Base-by-base conservation (phyloP, 2,888 invertebrate genomes). In the Nymphalis c-album region DNA sequence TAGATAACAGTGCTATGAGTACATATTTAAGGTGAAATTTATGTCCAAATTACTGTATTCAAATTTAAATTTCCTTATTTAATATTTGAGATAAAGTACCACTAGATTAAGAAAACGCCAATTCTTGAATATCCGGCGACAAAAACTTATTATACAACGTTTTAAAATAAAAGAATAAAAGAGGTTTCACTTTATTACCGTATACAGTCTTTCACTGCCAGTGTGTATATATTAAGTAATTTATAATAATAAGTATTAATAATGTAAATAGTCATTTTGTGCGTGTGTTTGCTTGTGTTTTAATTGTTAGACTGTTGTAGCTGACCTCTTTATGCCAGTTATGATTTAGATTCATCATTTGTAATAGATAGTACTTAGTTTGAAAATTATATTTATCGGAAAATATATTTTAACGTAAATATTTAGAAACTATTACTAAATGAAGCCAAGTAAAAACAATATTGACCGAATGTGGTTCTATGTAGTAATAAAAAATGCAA, bases 361-460 rank as follows among this genome's bases (percentile, higher is more conserved):
- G 53, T 20, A 45, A 31, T 68, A 63, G 47, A 17, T 5, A 13
- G 61, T 46, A 57, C 16, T 58, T 61, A 22, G 55, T 22, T 45
- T 57, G 48, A 51, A 59, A 60, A 57, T 64, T 61, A 40, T 59
- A 40, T 40, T 13, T 50, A 10, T 51, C 60, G 5, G 45, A 31
- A 40, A 13, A 57, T 26, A 45, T 63, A 40, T 63, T 63, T 63
- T 55, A 68, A 68, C 55, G 48, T 63, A 55, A 68, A 55, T 60
- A 60, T 47, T 31, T 63, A 58, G 26, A 53, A 17, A n/a, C 59
- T 26, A 22, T 46, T 17, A 45, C 31, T n/a, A 22, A 60, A 3
- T 13, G 2, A 6, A n/a, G 17, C 18, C 20, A 10, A 22, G 46
- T 26, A 18, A 16, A 20, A 61, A 35, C 3, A 8, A 40, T 40